Evolutionary conservation across 1,140 invertebrate species (phyloP).

Genomic region (Cherax quadricarinatus): DNA sequence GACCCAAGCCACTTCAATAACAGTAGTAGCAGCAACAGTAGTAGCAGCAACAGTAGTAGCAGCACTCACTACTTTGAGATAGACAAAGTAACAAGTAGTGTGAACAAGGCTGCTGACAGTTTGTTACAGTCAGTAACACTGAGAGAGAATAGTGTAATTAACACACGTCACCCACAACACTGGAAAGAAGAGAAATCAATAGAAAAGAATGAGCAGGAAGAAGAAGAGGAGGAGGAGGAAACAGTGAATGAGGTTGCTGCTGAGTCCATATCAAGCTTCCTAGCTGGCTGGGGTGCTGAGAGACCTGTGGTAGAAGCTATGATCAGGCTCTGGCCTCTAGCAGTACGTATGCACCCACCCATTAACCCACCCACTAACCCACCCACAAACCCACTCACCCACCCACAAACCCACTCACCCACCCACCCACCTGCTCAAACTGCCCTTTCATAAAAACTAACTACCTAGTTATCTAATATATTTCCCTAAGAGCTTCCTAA

Average conservation of each 20-base stretch:
- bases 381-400: not conserved
- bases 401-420: not conserved
- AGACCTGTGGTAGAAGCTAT: slow-evolving; percentile 41
- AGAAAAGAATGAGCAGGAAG: no score
- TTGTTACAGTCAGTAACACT: no score
- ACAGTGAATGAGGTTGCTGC: not conserved
- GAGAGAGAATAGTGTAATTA: no score
- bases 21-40: no score
- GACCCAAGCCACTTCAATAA: no score
- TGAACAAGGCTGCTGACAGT: no score
- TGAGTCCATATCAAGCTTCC: not conserved
- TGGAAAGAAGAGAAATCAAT: no score
- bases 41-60: no score
- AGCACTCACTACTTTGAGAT: no score
- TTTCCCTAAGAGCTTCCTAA: not conserved
- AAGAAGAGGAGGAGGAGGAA: not conserved
- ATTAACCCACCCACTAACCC: not conserved
- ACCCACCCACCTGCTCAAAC: not conserved
- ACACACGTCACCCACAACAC: no score
- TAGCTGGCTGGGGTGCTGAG: slow-evolving; percentile 38
- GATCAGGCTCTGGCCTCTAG: slow-evolving; percentile 54
- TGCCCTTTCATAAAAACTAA: not conserved
- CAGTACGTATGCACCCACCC: slow-evolving; percentile 28
- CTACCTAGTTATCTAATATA: not conserved
- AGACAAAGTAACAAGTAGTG: no score